Conservation (phyloP, 1,140 invertebrate species). For the Achroia grisella region DNA sequence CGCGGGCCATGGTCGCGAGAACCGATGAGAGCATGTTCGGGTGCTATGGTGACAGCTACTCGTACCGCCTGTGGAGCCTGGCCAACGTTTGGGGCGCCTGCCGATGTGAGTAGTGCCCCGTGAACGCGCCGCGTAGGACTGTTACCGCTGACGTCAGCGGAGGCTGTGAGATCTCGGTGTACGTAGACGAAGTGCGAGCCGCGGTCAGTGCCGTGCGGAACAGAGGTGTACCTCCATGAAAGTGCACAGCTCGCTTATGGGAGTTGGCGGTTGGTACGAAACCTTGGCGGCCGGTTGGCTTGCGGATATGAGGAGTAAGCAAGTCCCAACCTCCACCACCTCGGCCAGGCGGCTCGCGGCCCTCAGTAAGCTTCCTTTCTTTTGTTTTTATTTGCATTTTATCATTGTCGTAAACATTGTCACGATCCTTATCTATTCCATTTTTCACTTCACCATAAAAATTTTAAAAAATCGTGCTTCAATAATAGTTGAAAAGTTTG, state of each 20-base stretch:
- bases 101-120: constrained; percentile 76
- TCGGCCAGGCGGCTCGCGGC: constrained; percentile 70
- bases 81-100: constrained; percentile 81
- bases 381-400: constrained; percentile 64
- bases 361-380: constrained; percentile 72
- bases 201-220: constrained; percentile 34
- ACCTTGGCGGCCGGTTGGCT: constrained; percentile 63
- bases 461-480: no score
- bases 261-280: constrained; percentile 66
- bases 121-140: constrained; percentile 19
- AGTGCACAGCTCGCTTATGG: constrained; percentile 67
- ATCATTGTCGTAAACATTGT: constrained; percentile 23
- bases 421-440: constrained; percentile 12
- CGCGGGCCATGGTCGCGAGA: constrained; percentile 78
- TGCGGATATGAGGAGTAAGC: constrained; percentile 71
- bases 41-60: constrained; percentile 80
- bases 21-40: constrained; percentile 78
- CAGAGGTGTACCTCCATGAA: constrained; percentile 55
- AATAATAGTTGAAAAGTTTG: no score
- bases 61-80: constrained; percentile 81
- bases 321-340: constrained; percentile 67
- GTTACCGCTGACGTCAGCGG: constrained; percentile 36
- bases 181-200: constrained; percentile 21
- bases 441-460: constrained; percentile 4
- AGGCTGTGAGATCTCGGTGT: constrained; percentile 33